Percentiles rank a stretch among this genome's conserved stretches.
Evolutionary conservation across 2,888 invertebrate genomes (phyloP).

Genomic region (Platycnemis pennipes): DNA sequence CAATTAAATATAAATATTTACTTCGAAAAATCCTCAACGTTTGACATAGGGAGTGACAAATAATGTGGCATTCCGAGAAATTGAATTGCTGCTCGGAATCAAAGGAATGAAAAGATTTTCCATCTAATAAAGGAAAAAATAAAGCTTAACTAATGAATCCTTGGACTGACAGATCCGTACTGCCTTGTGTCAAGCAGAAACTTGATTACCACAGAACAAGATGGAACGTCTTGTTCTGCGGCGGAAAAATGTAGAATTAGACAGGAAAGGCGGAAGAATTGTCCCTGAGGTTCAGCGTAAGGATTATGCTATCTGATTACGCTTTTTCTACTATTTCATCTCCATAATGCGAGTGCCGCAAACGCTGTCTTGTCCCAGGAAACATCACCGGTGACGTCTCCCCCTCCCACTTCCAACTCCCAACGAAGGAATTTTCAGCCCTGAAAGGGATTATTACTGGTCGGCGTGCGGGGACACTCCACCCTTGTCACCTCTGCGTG

Average conservation of each 20-base stretch:
- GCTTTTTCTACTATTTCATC: background rate
- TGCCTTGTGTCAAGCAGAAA: background rate
- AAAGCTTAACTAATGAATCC: no score
- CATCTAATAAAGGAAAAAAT: no score
- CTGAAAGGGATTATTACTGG: background rate
- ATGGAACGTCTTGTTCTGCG: background rate
- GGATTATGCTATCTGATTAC: constrained; percentile 20
- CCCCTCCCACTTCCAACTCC: background rate
- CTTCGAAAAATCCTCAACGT: no score
- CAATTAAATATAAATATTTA: no score
- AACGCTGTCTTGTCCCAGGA: background rate
- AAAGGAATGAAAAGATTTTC: no score
- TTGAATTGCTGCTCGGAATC: no score
- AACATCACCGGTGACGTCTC: background rate
- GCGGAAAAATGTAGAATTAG: background rate
- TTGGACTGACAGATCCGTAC: background rate
- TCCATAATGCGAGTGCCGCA: background rate
- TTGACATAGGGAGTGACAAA: no score
- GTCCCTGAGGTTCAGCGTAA: background rate
- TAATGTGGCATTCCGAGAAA: no score
- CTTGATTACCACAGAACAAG: background rate
- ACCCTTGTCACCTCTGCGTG: background rate
- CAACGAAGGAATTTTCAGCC: background rate
- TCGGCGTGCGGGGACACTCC: background rate
- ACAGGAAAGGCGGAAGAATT: background rate